Conservation (phyloP, 2,797 vertebrate genomes). For the Cyclura pinguis region DNA sequence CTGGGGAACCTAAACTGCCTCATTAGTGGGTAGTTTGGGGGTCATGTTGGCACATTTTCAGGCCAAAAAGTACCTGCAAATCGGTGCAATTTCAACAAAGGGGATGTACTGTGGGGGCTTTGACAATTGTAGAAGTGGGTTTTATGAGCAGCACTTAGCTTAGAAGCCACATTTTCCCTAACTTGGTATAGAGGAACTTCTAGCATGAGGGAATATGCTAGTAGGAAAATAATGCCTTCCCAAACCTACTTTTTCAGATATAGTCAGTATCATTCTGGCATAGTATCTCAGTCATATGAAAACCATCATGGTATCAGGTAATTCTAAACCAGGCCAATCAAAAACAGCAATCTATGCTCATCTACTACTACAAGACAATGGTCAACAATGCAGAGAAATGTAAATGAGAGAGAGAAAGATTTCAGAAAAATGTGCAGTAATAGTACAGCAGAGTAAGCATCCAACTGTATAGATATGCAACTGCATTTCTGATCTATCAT, state of each 20-base stretch:
- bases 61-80: too few relatives aligned
- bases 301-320: not conserved
- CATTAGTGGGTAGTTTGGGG: too few relatives aligned
- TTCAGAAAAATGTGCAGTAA: not conserved
- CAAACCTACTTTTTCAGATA: not conserved
- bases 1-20: too few relatives aligned
- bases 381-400: not conserved
- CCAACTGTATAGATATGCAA: not conserved
- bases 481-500: not conserved
- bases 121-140: too few relatives aligned
- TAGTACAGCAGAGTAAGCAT: not conserved
- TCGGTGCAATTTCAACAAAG: too few relatives aligned
- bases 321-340: not conserved
- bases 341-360: not conserved
- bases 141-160: too few relatives aligned
- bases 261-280: not conserved
- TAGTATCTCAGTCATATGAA: not conserved
- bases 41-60: too few relatives aligned
- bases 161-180: too few relatives aligned
- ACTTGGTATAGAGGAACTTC: not conserved
- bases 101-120: too few relatives aligned
- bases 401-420: not conserved
- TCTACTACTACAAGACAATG: not conserved
- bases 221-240: not conserved
- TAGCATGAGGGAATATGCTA: not conserved